A percentile compares a stretch with the other conserved stretches of the same genome.
These are phyloP conservation scores for Brachyalestes nurse DNA, from an alignment of 2,797 vertebrate species.

Conservation along the genomic window DNA sequence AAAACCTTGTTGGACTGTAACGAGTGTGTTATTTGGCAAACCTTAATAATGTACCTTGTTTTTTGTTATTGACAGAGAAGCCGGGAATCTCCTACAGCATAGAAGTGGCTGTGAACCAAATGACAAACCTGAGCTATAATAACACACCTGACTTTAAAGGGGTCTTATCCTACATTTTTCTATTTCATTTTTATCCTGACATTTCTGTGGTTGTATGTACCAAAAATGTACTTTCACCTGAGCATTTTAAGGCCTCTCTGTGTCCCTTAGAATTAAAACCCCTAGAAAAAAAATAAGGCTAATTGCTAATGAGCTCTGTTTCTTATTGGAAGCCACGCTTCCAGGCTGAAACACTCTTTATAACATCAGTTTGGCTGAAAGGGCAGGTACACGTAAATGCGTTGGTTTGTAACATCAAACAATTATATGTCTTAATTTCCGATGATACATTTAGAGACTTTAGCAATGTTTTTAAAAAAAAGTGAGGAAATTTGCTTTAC, in stretches of 20 bases:
- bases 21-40: slow-evolving; percentile 67
- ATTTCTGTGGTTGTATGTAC: neutral
- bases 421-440: neutral
- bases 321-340: neutral
- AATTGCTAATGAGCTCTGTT: neutral
- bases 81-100: neutral
- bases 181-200: neutral
- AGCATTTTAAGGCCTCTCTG: too few relatives aligned
- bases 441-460: neutral
- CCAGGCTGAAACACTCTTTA: neutral
- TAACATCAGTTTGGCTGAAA: neutral
- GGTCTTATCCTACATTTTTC: neutral
- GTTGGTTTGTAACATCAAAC: neutral
- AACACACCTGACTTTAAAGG: neutral
- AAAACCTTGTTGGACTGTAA: slow-evolving; percentile 44
- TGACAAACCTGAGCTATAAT: slow-evolving; percentile 2
- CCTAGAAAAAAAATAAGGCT: too few relatives aligned
- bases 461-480: neutral
- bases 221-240: too few relatives aligned
- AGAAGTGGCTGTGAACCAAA: neutral
- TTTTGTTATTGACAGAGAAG: slow-evolving; percentile 48
- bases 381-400: neutral
- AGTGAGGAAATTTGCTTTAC: too few relatives aligned
- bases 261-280: too few relatives aligned
- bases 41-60: slow-evolving; percentile 55